Conservation (phyloP, 2,113 vertebrate genomes). For the Grammomys surdaster region DNA sequence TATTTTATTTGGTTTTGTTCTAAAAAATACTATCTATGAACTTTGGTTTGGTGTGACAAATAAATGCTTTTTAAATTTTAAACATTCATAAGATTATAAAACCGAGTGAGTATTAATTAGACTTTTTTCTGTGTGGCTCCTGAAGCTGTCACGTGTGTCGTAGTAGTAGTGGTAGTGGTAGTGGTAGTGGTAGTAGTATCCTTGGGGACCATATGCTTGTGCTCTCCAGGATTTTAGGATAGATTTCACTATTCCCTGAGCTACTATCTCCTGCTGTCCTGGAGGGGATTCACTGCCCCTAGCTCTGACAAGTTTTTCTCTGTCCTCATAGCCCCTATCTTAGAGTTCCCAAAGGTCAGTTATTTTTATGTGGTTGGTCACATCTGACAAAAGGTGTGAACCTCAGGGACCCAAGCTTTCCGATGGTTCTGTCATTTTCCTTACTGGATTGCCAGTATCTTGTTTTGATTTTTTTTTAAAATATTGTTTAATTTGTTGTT, state of each 20-base stretch:
- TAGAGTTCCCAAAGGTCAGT: neutral
- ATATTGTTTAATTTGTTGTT: neutral
- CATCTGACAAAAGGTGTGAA: neutral
- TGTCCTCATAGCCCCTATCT: neutral
- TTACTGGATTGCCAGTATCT: neutral
- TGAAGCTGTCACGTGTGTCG: neutral
- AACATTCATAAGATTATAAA: neutral
- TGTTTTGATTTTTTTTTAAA: neutral
- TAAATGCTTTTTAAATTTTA: neutral
- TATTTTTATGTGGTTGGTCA: neutral
- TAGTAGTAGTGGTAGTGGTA: too few species aligned
- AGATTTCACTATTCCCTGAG: neutral
- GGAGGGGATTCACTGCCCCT: too few species aligned
- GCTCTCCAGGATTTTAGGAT: neutral
- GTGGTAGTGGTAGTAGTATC: too few species aligned
- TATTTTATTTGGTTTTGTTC: neutral
- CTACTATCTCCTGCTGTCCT: rapidly evolving
- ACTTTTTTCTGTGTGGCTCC: neutral
- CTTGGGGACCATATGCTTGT: neutral
- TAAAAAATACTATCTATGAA: neutral
- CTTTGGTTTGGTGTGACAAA: neutral
- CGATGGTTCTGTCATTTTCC: neutral
- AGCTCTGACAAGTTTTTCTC: neutral
- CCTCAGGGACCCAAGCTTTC: neutral
- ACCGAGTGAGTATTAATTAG: neutral